Conservation (phyloP, 2,888 invertebrate species). For the Eupithecia insigniata region DNA sequence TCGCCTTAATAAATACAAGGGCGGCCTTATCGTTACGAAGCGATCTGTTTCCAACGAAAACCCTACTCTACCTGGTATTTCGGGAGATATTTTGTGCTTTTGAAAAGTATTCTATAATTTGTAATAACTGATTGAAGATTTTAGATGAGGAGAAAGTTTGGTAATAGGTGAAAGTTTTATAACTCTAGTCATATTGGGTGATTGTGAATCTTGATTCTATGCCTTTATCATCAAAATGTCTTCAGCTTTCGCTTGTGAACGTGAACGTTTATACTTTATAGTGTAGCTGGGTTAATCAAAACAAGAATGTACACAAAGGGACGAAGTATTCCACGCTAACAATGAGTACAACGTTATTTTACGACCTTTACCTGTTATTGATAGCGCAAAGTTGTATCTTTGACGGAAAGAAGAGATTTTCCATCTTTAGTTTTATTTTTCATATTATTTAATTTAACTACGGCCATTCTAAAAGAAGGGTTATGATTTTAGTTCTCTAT, state of each 20-base stretch:
- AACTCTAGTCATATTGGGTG: neutral
- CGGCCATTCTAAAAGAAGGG: no score
- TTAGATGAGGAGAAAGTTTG: neutral
- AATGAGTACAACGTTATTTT: neutral
- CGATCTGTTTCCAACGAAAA: neutral
- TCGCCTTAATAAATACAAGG: no score
- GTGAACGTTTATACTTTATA: neutral
- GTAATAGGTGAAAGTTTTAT: neutral
- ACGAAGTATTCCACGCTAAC: no score
- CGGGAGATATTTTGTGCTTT: neutral
- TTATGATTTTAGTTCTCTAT: no score
- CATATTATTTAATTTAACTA: no score
- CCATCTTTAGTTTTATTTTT: no score
- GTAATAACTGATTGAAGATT: neutral
- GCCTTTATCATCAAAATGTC: neutral
- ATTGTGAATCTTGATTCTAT: neutral
- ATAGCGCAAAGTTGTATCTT: neutral
- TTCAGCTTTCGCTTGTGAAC: neutral
- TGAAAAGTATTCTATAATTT: neutral
- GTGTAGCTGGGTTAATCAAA: neutral
- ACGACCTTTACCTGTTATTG: neutral
- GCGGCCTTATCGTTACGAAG: neutral
- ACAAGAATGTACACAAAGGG: neutral
- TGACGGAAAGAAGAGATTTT: neutral
- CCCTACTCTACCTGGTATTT: neutral